A percentile compares a stretch with the other conserved stretches of the same genome.
phyloP scores from a whole-genome alignment of 2,888 invertebrate genomes.

The Dynastes maya region DNA sequence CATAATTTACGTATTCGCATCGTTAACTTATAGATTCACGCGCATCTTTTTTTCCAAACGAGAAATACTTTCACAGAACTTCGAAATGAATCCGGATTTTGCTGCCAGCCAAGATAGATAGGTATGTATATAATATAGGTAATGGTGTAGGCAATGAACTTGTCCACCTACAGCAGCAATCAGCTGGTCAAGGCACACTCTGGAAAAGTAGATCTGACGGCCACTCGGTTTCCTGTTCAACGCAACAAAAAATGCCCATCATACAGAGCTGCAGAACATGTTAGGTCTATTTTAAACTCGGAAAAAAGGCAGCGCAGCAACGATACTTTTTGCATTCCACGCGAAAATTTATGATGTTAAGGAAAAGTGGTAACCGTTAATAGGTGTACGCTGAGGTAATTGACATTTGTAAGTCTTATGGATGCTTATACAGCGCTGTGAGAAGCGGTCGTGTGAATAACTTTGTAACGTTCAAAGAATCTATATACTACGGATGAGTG shows the following conservation, averaged over 20 bases:
- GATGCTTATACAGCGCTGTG: background rate
- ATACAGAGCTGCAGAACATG: constrained; percentile 32
- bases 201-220: constrained; percentile 57
- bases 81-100: constrained; percentile 16
- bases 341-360: constrained; percentile 47
- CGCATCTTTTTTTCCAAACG: background rate
- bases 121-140: constrained; percentile 14
- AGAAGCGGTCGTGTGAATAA: constrained; percentile 15
- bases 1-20: too few relatives aligned
- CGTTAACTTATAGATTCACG: background rate
- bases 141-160: constrained; percentile 59
- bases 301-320: constrained; percentile 38
- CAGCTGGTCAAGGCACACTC: constrained; percentile 55
- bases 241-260: constrained; percentile 48
- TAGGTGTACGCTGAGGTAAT: constrained; percentile 48
- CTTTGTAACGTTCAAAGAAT: background rate
- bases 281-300: constrained; percentile 43
- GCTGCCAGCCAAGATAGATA: constrained; percentile 7
- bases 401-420: constrained; percentile 42
- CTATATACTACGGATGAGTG: too few relatives aligned
- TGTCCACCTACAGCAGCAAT: constrained; percentile 59
- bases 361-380: constrained; percentile 51
- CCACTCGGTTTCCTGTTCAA: constrained; percentile 56
- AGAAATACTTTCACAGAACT: constrained; percentile 9
- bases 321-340: constrained; percentile 42